These are phyloP conservation scores for Apamea epomidion DNA, from an alignment of 2,888 invertebrate genomes.

Conservation along the genomic window DNA sequence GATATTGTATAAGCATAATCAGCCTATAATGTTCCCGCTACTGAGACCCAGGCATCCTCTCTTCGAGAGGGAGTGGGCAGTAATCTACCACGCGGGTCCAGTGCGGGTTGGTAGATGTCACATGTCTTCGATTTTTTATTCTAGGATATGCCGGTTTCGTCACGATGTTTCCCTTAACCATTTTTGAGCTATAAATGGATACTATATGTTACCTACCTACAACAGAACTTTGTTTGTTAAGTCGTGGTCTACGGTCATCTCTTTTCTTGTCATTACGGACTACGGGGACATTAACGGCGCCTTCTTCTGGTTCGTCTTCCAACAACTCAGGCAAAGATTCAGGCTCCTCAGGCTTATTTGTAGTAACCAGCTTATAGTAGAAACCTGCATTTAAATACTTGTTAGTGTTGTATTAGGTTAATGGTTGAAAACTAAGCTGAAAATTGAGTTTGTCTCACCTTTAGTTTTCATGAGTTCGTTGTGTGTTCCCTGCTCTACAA, in stretches of 20 bases:
- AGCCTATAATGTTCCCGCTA: too few relatives aligned
- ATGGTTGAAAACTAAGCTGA: not conserved
- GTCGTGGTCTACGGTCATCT: slow-evolving; percentile 74
- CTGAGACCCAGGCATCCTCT: too few relatives aligned
- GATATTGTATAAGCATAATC: not conserved
- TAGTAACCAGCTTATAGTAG: slow-evolving; percentile 91
- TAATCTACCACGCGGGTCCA: too few relatives aligned
- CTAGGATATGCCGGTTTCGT: too few relatives aligned
- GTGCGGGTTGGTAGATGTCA: too few relatives aligned
- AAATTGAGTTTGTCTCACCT: slow-evolving; percentile 79
- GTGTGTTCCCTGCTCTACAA: slow-evolving; percentile 94
- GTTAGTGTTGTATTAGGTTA: not conserved
- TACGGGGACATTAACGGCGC: slow-evolving; percentile 18
- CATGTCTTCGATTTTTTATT: too few relatives aligned
- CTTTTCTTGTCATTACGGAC: slow-evolving; percentile 70
- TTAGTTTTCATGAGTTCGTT: slow-evolving; percentile 92
- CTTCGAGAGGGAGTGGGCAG: too few relatives aligned
- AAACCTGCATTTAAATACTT: slow-evolving; percentile 71
- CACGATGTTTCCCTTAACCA: too few relatives aligned
- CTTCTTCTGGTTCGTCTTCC: slow-evolving; percentile 73
- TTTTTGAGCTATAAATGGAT: too few relatives aligned
- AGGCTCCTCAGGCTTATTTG: slow-evolving; percentile 87
- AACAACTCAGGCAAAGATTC: slow-evolving; percentile 79
- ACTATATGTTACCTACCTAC: slow-evolving; percentile 62
- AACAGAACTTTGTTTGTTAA: slow-evolving; percentile 78